Conservation (phyloP, 2,888 invertebrate genomes). For the Trimorus sp. region DNA sequence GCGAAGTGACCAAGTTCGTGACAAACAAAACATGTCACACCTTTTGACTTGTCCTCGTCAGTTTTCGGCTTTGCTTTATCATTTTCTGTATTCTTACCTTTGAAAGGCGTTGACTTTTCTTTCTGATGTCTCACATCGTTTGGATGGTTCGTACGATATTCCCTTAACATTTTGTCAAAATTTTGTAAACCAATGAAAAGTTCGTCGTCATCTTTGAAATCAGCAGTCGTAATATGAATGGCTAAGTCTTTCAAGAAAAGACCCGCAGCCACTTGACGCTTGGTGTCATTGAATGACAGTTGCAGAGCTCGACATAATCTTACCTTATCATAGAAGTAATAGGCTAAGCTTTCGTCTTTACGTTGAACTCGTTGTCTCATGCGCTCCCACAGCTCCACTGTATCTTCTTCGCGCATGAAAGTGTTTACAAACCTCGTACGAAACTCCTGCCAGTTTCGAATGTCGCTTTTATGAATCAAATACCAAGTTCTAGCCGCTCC, state of each 20-base stretch:
- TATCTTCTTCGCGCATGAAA: conserved; percentile 42
- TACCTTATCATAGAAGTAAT: conserved; percentile 57
- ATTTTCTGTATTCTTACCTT: background rate
- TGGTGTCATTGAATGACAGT: conserved; percentile 32
- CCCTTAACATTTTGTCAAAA: conserved; percentile 9
- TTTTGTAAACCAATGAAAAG: conserved; percentile 16
- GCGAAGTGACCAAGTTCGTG: conserved; percentile 20
- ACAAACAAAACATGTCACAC: conserved; percentile 12
- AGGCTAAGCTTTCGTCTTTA: conserved; percentile 36
- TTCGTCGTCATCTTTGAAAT: conserved; percentile 4
- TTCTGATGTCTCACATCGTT: background rate
- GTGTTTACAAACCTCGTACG: conserved; percentile 30
- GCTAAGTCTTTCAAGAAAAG: conserved; percentile 38
- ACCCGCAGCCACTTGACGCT: conserved; percentile 48
- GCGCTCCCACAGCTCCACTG: conserved; percentile 43
- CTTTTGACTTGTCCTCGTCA: background rate
- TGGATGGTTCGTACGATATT: background rate
- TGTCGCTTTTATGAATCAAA: conserved; percentile 8
- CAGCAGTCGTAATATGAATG: conserved; percentile 19
- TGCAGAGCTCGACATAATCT: conserved; percentile 40
- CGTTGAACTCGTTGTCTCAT: conserved; percentile 43
- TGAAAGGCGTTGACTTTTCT: background rate
- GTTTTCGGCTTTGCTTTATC: background rate
- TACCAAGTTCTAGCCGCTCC: conserved; percentile 54
- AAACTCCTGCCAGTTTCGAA: conserved; percentile 8